Evolutionary conservation across 2,888 invertebrate species (phyloP), one percentile per base, ranked within the genome.

Genomic region (Lasius platythorax): DNA sequence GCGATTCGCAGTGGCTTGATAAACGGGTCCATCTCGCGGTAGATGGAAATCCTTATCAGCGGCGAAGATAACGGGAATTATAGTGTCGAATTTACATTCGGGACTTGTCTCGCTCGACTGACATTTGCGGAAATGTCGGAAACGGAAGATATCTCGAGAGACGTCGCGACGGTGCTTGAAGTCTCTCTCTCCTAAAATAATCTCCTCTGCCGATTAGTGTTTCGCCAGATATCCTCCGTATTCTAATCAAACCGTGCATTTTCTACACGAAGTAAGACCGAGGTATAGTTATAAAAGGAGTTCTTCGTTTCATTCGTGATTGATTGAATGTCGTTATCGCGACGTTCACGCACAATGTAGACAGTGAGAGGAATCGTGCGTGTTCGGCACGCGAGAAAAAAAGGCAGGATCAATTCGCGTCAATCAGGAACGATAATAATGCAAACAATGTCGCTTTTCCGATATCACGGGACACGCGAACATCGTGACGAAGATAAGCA

Each of bases 131-230:
- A n/a, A 53, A 84, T 74, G 61, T 53, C 56, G 28, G 67, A 70
- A 58, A 43, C 18, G 79, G 82, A 81, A 37, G 37, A 84, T 88
- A 83, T 85, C 85, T 85, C 53, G 72, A 37, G 43, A 78, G 18
- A 43, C 82, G 56, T 58, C 23, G 50, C 56, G 46, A 23, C 61
- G 58, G 11, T 28, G 68, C 67, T 78, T 85, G 37, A 53, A 78
- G 78, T 43, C 37, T 11, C 63, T 11, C 63, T n/a, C 68, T 37
- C 76, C 63, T 64, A 64, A 88, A 88, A 83, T 85, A 83, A 87
- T 78, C 84, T 76, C 68, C n/a, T 53, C 15, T 18, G 33, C 11
- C 75, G 75, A 58, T 53, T n/a, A 40, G 28, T 15, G n/a, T 58
- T 33, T 33, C 58, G 58, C 8, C 46, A 61, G 73, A 73, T 46